Evolutionary conservation across 2,113 vertebrate genomes (phyloP), one percentile per base, ranked within the genome.

Genomic region (Balaeniceps rex): DNA sequence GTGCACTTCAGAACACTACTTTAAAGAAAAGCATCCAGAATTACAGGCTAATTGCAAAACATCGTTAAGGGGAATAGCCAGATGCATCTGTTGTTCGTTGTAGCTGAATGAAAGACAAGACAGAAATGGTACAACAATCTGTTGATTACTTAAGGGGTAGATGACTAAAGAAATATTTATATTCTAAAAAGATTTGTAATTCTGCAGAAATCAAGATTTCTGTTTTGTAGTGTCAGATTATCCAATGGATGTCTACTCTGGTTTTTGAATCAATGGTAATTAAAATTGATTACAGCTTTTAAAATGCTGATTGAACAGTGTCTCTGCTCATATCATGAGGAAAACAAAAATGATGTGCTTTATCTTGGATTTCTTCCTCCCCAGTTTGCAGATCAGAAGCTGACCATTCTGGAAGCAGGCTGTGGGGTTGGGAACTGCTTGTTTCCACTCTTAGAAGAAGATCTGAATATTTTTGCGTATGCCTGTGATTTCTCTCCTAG

Each of bases 381-480:
- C 9, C 86, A 99, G 99, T 99, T 98, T 97, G 98, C 98, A 95
- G 97, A 98, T 76, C 98, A 99, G 96, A 99, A 97, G 91, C 87
- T 99, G 97, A 98, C 98, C 83, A 90, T 99, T 87, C 97, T 99
- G 89, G 99, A 99, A 98, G 99, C 99, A 36, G 99, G 99, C 71
- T 99, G 99, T 55, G 99, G 99, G 10, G 99, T 99, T 38, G 99
- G 99, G 33, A 99, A 99, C 98, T 99, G 99, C 94, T 98, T 99
- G 84, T 99, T 99, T 97, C 99, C 99, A 7, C 98, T 99, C 79
- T 97, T 99, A 69, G 98, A 99, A 98, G 99, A 99, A 21, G 99
- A 99, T 88, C 96, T 93, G 71, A 98, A 98, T 96, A 98, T 99
- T 89, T 99, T 99, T 93, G 98, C 99, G 17, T 99, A 99, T 49